phyloP scores from a whole-genome alignment of 2,888 invertebrate species.

The Leucophenga montana region DNA sequence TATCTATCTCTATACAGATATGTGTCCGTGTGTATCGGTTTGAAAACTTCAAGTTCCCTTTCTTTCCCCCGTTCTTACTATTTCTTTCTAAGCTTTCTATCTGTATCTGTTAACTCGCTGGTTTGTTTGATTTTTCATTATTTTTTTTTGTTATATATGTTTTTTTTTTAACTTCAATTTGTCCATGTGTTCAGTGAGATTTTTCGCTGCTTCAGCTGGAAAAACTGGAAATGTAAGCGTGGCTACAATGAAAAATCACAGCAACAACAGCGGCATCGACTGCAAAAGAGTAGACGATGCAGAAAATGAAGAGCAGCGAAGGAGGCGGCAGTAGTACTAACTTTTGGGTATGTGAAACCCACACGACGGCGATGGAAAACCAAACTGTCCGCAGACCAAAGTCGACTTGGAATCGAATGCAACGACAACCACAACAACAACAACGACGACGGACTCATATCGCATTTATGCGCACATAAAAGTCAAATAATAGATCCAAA shows the following conservation, averaged over 20 bases:
- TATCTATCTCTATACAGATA: too few species aligned
- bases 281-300: not conserved
- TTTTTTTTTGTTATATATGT: not conserved
- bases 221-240: constrained; percentile 21
- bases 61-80: too few species aligned
- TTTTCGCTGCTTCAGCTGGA: constrained; percentile 7
- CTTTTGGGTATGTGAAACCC: constrained; percentile 16
- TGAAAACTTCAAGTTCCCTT: too few species aligned
- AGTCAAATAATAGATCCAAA: constrained; percentile 69
- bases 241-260: constrained; percentile 2
- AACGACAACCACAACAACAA: not conserved
- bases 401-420: not conserved
- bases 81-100: too few species aligned
- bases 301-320: not conserved
- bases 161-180: constrained; percentile 5
- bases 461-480: constrained; percentile 68
- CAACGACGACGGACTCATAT: not conserved
- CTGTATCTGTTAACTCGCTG: too few species aligned
- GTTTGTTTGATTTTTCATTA: too few species aligned
- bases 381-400: not conserved
- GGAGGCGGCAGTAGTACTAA: too few species aligned
- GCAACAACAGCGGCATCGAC: not conserved
- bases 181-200: constrained; percentile 12
- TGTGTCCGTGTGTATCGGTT: too few species aligned
- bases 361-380: not conserved